Evolutionary conservation across 1,140 invertebrate genomes (phyloP), one percentile per base, ranked within the genome.

Genomic region (Drosophila sp.): DNA sequence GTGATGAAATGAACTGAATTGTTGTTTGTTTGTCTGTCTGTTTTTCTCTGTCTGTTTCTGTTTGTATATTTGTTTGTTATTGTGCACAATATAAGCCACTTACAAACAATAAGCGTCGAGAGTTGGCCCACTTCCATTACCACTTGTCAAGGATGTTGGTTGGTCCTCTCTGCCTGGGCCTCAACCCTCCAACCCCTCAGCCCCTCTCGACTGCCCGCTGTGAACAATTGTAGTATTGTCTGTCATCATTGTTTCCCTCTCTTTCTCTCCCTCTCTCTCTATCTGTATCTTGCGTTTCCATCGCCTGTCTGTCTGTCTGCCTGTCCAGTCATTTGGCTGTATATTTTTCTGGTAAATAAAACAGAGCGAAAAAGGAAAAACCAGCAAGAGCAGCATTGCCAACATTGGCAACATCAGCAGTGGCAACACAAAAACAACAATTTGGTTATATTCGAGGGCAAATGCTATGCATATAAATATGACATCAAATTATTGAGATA

Each of bases 41-140:
- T 53, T 57, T 58, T n/a, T n/a, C n/a, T n/a, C n/a, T n/a, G 43
- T 41, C 3, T 25, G 2, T 41, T 9, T n/a, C n/a, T 32, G 21
- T 43, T 13, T 57, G 53, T 41, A 32, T 34, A 66, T 51, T 45
- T 48, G 76, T 58, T 78, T 69, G 72, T 51, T 66, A 50, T 50
- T 80, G 73, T 77, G 78, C 75, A 81, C 74, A 87, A 77, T 80
- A 87, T 87, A 87, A 86, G 82, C 82, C 82, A 82, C 82, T 86
- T 86, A 87, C 82, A 87, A 86, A 86, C 82, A 86, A 86, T 86
- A 82, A 86, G 79, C 81, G 72, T 74, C 82, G 80, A 72, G 72
- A 72, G 70, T 72, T 72, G 63, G 45, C 64, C 70, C 70, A 72
- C 54, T 67, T 72, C 63, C 70, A 67, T 38, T 46, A n/a, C 46